Conservation (phyloP, 2,888 invertebrate genomes). For the Melipona bicolor region DNA sequence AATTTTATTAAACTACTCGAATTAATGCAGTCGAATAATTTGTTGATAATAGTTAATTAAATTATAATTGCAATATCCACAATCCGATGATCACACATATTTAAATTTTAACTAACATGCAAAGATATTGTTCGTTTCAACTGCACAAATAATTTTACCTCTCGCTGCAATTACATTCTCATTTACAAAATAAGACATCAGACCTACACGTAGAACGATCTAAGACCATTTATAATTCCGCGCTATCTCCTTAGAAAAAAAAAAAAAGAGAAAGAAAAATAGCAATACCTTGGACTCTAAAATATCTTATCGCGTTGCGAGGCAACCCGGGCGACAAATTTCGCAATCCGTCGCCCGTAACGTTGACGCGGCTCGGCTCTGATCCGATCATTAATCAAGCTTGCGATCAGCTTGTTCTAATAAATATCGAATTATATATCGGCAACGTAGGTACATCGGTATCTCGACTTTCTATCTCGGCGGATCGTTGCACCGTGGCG, state of each 20-base stretch:
- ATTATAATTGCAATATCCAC: too few relatives aligned
- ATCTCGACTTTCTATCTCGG: constrained; percentile 60
- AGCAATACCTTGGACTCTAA: not conserved
- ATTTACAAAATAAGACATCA: not conserved
- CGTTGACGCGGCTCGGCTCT: constrained; percentile 6
- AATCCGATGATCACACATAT: too few relatives aligned
- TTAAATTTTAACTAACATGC: too few relatives aligned
- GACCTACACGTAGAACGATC: not conserved
- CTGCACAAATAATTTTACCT: too few relatives aligned
- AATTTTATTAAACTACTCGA: too few relatives aligned
- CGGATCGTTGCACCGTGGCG: constrained; percentile 25
- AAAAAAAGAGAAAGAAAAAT: not conserved
- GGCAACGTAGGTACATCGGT: constrained; percentile 26
- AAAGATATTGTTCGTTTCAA: too few relatives aligned
- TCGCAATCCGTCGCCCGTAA: constrained; percentile 19
- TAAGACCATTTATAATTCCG: not conserved
- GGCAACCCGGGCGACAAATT: constrained; percentile 5
- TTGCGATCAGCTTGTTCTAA: constrained; percentile 49
- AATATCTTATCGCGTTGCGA: not conserved
- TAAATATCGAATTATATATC: constrained; percentile 62
- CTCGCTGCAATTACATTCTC: not conserved
- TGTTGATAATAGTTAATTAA: too few relatives aligned
- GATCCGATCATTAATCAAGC: constrained; percentile 54
- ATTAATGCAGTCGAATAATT: too few relatives aligned
- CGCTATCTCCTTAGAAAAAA: too few relatives aligned